Conservation (phyloP, 2,888 invertebrate species). For the Tiliacea citrago region DNA sequence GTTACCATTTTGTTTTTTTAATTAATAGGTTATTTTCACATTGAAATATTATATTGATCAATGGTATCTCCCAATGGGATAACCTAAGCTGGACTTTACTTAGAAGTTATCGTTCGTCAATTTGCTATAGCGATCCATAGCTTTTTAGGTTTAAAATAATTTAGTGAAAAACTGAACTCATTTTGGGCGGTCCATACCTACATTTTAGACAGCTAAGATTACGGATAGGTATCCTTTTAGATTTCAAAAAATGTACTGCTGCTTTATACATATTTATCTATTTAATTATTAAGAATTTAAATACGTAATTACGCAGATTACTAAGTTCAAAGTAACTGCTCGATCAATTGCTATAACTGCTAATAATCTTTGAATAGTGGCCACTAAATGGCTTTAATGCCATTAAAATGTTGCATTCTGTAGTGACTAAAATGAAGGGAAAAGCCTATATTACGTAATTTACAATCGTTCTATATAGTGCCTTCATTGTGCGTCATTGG, state of each 20-base stretch:
- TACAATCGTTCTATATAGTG: background rate
- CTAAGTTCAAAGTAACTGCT: background rate
- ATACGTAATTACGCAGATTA: background rate
- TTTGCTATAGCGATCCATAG: background rate
- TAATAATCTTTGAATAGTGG: background rate
- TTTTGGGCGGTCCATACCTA: too few relatives aligned
- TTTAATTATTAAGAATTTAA: background rate
- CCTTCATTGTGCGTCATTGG: conserved; percentile 49
- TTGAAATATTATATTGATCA: background rate
- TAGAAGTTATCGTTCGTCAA: too few relatives aligned
- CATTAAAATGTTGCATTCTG: conserved; percentile 14
- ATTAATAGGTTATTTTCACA: background rate
- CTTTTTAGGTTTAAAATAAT: background rate
- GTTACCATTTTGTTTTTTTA: background rate
- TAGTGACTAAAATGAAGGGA: conserved; percentile 11
- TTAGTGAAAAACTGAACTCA: background rate
- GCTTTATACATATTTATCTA: background rate
- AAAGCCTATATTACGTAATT: conserved; percentile 39
- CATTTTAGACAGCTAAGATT: background rate
- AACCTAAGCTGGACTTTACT: background rate
- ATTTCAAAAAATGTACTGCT: background rate
- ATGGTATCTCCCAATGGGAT: background rate
- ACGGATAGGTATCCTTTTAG: background rate
- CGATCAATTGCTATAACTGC: background rate
- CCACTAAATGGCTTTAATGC: background rate